Conservation (phyloP, 2,797 vertebrate species). For the Chiroxiphia lanceolata region DNA sequence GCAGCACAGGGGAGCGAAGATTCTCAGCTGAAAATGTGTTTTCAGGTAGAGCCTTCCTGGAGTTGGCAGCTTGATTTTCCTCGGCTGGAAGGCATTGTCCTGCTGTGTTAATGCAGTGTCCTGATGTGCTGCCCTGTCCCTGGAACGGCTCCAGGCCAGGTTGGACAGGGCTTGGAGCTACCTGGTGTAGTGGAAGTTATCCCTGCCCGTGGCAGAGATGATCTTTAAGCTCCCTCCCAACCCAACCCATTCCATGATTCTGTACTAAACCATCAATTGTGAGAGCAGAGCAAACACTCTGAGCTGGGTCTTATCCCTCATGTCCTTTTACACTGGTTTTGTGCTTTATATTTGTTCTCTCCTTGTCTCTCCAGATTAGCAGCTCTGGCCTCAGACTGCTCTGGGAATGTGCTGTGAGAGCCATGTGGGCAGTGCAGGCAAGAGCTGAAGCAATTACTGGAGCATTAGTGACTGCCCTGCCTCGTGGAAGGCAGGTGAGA, state of each 20-base stretch:
- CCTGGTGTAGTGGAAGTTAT: background rate
- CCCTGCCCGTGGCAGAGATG: background rate
- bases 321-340: background rate
- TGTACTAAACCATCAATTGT: background rate
- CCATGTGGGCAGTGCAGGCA: background rate
- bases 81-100: background rate
- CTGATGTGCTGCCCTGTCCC: background rate
- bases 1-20: background rate
- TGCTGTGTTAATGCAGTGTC: background rate
- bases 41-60: background rate
- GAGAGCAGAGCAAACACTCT: background rate
- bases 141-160: background rate
- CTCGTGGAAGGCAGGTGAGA: slow-evolving; percentile 36
- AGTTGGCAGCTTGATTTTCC: background rate
- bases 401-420: background rate
- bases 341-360: background rate
- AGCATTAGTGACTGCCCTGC: slow-evolving; percentile 4
- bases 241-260: background rate
- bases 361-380: background rate
- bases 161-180: background rate
- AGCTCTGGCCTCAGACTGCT: background rate
- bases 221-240: background rate
- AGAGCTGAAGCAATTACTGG: slow-evolving; percentile 17
- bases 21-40: background rate
- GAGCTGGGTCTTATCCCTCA: background rate